Evolutionary conservation across 2,797 vertebrate genomes (phyloP).

Genomic region (Sebastes reedi): DNA sequence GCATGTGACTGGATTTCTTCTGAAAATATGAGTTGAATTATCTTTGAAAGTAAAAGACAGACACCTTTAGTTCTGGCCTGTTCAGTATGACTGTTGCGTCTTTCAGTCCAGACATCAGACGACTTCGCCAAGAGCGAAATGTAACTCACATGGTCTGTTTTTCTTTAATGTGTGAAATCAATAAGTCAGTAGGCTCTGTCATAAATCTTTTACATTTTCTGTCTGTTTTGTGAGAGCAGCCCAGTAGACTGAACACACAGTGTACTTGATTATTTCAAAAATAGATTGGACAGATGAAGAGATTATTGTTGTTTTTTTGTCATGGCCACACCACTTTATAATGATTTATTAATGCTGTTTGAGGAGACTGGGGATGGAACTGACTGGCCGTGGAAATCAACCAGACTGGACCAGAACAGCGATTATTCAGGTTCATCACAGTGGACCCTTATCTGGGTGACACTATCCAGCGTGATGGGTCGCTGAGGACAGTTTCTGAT

Average conservation of each 20-base stretch:
- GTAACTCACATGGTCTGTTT: background rate
- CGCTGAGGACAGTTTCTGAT: background rate
- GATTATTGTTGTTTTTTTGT: background rate
- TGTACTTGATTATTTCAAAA: background rate
- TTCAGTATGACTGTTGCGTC: background rate
- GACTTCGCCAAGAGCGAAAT: background rate
- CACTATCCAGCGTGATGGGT: conserved; percentile 2
- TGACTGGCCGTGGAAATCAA: conserved; percentile 28
- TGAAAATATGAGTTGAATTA: background rate
- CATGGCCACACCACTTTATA: background rate
- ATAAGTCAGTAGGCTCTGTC: background rate
- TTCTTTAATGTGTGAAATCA: background rate
- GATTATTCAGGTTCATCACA: conserved; percentile 31
- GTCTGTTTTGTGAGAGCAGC: background rate
- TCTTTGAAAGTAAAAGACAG: background rate
- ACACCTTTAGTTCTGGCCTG: background rate
- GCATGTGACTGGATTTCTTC: background rate
- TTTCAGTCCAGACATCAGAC: background rate
- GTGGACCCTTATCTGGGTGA: conserved; percentile 27
- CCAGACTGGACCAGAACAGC: conserved; percentile 45
- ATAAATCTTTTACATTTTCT: background rate
- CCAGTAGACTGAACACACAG: background rate
- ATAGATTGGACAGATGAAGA: background rate
- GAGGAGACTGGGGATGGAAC: background rate
- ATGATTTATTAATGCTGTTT: conserved; percentile 3